Percentiles rank a stretch among this genome's conserved stretches.
These are phyloP conservation scores for Drosophila stalkeri DNA, from an alignment of 2,888 invertebrate genomes.

Conservation along the genomic window DNA sequence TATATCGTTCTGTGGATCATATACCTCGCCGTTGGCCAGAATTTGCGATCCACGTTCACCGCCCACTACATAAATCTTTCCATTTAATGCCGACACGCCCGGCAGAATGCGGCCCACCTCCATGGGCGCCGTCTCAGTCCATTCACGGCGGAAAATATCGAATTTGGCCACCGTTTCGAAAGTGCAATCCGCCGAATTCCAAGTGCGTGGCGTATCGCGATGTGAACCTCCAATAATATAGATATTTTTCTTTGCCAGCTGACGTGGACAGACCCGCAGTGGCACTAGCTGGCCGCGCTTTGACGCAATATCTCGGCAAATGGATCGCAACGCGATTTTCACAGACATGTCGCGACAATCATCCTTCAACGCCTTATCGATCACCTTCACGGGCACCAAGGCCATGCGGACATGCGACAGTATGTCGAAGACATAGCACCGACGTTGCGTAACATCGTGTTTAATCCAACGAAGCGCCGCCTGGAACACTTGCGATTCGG, in stretches of 20 bases:
- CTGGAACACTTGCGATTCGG: slow-evolving; percentile 95
- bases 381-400: slow-evolving; percentile 91
- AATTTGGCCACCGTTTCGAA: slow-evolving; percentile 94
- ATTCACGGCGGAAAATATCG: slow-evolving; percentile 89
- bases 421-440: slow-evolving; percentile 94
- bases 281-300: slow-evolving; percentile 92
- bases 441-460: slow-evolving; percentile 91
- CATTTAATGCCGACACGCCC: slow-evolving; percentile 93
- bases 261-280: slow-evolving; percentile 91
- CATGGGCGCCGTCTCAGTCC: slow-evolving; percentile 93
- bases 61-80: slow-evolving; percentile 95
- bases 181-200: slow-evolving; percentile 93
- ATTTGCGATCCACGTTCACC: slow-evolving; percentile 96
- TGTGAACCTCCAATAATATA: slow-evolving; percentile 95
- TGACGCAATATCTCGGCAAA: slow-evolving; percentile 91
- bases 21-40: slow-evolving; percentile 94
- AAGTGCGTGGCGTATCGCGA: slow-evolving; percentile 90
- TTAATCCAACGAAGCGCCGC: slow-evolving; percentile 95
- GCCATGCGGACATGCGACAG: slow-evolving; percentile 93
- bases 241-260: slow-evolving; percentile 94
- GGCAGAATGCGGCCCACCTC: slow-evolving; percentile 94
- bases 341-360: slow-evolving; percentile 92
- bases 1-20: slow-evolving; percentile 89
- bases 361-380: slow-evolving; percentile 91
- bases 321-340: slow-evolving; percentile 92